phyloP scores from a whole-genome alignment of 2,113 vertebrate genomes.

The Limanda limanda region DNA sequence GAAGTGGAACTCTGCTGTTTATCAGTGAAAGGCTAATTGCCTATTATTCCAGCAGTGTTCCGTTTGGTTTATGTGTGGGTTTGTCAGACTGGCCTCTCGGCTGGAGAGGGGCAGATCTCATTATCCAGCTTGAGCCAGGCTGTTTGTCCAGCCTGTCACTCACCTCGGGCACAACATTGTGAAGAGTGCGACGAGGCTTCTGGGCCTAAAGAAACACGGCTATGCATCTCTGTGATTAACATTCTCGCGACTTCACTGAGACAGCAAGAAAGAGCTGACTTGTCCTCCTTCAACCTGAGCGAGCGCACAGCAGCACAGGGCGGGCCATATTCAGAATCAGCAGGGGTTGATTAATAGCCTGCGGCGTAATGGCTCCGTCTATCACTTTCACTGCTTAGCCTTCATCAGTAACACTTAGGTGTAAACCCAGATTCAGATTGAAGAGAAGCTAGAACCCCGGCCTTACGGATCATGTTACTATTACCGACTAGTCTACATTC shows the following conservation, averaged over 20 bases:
- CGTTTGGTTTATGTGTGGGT: conserved; percentile 35
- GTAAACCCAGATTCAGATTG: conserved; percentile 30
- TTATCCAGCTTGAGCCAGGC: conserved; percentile 44
- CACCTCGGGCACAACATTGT: conserved; percentile 10
- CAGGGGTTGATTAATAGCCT: conserved; percentile 64
- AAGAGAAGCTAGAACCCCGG: background rate
- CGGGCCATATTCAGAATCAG: conserved; percentile 47
- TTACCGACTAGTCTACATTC: background rate
- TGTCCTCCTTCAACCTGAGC: conserved; percentile 30
- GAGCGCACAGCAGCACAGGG: conserved; percentile 10
- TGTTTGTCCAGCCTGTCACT: conserved; percentile 32
- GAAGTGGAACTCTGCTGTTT: conserved; percentile 3
- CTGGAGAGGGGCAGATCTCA: conserved; percentile 39
- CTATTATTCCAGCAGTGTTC: conserved; percentile 48
- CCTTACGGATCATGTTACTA: background rate
- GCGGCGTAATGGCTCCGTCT: conserved; percentile 34
- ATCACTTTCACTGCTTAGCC: conserved; percentile 30
- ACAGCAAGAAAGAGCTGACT: conserved; percentile 46
- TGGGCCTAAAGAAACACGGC: conserved; percentile 17
- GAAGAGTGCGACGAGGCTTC: conserved; percentile 8
- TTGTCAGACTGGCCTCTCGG: conserved; percentile 33
- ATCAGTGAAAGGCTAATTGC: conserved; percentile 45
- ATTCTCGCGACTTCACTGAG: conserved; percentile 30
- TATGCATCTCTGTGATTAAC: conserved; percentile 61
- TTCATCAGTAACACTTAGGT: conserved; percentile 7